phyloP scores from a whole-genome alignment of 2,888 invertebrate species.

The Strigamia maritima region DNA sequence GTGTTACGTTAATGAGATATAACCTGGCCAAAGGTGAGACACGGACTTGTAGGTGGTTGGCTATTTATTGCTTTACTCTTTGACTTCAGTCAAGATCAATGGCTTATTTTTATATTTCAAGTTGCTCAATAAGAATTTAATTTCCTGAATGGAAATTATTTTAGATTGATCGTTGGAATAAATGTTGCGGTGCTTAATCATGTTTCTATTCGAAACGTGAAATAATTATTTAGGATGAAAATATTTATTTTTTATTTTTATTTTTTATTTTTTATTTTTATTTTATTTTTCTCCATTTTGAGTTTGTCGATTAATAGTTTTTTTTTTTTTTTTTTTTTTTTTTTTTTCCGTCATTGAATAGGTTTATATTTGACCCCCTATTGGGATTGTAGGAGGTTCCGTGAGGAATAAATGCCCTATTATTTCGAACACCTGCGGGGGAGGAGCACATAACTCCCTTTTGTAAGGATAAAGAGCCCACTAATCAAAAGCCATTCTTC shows the following conservation, averaged over 20 bases:
- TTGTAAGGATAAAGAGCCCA: background rate
- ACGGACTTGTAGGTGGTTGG: background rate
- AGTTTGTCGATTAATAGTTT: background rate
- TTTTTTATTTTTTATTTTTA: too few relatives aligned
- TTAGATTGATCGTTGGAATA: background rate
- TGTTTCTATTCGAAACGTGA: too few relatives aligned
- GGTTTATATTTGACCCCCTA: background rate
- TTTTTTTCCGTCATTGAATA: background rate
- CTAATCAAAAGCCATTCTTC: background rate
- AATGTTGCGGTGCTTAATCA: too few relatives aligned
- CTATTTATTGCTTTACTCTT: constrained; percentile 7
- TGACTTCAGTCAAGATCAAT: background rate
- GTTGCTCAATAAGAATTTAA: background rate
- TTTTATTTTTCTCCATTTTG: background rate
- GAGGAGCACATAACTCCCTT: background rate
- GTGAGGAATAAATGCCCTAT: background rate
- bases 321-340: too few relatives aligned
- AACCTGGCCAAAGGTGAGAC: constrained; percentile 11
- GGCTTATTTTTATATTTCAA: background rate
- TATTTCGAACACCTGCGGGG: background rate
- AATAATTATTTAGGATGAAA: too few relatives aligned
- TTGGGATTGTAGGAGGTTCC: background rate
- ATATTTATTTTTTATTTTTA: background rate
- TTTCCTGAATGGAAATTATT: background rate
- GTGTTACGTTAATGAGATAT: constrained; percentile 1